A percentile compares a stretch with the other conserved stretches of the same genome.
Evolutionary conservation across 2,888 invertebrate genomes (phyloP).

Genomic region (Thumatha senex): DNA sequence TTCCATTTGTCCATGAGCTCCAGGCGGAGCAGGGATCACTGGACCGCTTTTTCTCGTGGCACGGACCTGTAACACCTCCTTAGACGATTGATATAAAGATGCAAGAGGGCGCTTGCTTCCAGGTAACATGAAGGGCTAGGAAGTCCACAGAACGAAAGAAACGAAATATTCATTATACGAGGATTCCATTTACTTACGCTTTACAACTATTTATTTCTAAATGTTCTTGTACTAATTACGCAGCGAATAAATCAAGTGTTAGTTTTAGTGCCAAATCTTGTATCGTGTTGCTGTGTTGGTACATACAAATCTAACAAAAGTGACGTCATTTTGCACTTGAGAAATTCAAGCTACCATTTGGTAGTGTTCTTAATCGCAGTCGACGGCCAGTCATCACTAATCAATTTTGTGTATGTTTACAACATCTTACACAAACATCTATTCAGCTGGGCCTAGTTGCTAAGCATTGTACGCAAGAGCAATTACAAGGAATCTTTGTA

Average conservation of each 20-base stretch:
- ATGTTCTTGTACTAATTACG: conserved; percentile 54
- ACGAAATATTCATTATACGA: conserved; percentile 36
- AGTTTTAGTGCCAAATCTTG: conserved; percentile 44
- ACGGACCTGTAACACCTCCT: no score
- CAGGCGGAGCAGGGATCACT: no score
- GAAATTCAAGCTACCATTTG: conserved; percentile 50
- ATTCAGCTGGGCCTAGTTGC: conserved; percentile 18
- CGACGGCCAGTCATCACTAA: conserved; percentile 56
- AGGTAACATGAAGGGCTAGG: no score
- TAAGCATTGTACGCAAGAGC: conserved; percentile 27
- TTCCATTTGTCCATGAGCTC: no score
- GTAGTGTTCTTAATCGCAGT: conserved; percentile 47
- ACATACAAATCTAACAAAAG: conserved; percentile 27
- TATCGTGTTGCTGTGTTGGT: conserved; percentile 39
- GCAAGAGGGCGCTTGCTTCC: no score
- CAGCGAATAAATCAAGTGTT: conserved; percentile 47
- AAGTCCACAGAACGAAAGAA: no score
- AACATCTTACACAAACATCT: conserved; percentile 36
- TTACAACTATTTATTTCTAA: conserved; percentile 51
- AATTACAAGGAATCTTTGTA: conserved; percentile 24
- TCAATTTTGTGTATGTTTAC: conserved; percentile 46
- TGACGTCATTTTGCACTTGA: conserved; percentile 54
- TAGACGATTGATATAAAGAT: no score
- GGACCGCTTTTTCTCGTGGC: no score
- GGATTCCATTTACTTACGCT: conserved; percentile 40